Evolutionary conservation across 2,888 invertebrate genomes (phyloP).

Genomic region (Agonopterix arenella): DNA sequence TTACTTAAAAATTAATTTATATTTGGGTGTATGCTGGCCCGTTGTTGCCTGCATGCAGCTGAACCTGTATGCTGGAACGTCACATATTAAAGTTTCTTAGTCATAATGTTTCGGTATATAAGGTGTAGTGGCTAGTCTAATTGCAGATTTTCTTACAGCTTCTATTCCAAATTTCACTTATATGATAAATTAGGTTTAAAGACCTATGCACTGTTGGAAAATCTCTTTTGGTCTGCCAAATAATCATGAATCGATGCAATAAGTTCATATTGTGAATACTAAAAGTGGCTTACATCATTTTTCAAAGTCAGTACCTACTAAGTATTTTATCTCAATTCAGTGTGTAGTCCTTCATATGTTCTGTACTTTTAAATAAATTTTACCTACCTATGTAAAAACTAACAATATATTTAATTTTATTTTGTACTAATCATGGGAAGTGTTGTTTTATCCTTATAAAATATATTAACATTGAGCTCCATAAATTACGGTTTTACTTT

Average conservation of each 20-base stretch:
- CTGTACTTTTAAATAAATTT: slow-evolving; percentile 76
- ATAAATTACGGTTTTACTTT: slow-evolving; percentile 70
- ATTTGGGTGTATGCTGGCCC: slow-evolving; percentile 74
- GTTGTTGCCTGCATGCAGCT: slow-evolving; percentile 72
- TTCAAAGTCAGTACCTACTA: slow-evolving; percentile 64
- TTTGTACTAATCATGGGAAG: slow-evolving; percentile 78
- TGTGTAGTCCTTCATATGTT: slow-evolving; percentile 76
- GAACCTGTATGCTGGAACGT: slow-evolving; percentile 75
- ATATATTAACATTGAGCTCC: slow-evolving; percentile 78
- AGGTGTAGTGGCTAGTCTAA: slow-evolving; percentile 74
- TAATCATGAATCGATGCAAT: slow-evolving; percentile 71
- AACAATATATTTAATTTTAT: slow-evolving; percentile 77
- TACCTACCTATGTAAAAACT: slow-evolving; percentile 73
- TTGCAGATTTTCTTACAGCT: slow-evolving; percentile 78
- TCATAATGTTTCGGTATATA: slow-evolving; percentile 74
- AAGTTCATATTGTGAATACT: slow-evolving; percentile 74
- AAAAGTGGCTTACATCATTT: slow-evolving; percentile 74
- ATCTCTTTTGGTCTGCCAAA: slow-evolving; percentile 77
- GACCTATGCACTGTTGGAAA: slow-evolving; percentile 76
- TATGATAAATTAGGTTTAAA: slow-evolving; percentile 65
- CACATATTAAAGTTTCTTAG: slow-evolving; percentile 68
- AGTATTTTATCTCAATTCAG: slow-evolving; percentile 76
- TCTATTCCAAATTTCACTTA: slow-evolving; percentile 74
- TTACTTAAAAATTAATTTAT: slow-evolving; percentile 69
- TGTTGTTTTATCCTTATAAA: slow-evolving; percentile 78